A percentile compares a stretch with the other conserved stretches of the same genome.
Evolutionary conservation across 2,113 vertebrate genomes (phyloP).

Genomic region (Chaetops frenatus): DNA sequence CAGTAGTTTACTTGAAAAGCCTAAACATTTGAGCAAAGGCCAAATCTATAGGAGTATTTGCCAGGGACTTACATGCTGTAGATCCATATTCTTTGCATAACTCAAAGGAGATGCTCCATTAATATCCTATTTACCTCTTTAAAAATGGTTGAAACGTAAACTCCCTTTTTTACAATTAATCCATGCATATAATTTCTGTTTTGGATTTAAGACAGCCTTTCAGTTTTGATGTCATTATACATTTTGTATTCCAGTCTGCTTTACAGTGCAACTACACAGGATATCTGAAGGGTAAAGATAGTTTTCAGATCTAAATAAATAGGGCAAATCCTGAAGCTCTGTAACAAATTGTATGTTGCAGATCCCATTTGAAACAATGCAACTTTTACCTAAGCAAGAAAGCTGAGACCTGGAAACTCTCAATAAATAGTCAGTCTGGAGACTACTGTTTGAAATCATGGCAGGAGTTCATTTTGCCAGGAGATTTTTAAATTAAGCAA

Average conservation of each 20-base stretch:
- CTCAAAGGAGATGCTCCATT: neutral
- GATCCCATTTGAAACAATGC: neutral
- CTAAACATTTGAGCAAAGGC: neutral
- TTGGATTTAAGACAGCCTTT: slow-evolving; percentile 22
- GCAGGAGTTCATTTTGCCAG: neutral
- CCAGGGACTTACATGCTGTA: neutral
- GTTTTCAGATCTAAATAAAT: neutral
- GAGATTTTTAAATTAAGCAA: neutral
- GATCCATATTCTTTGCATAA: neutral
- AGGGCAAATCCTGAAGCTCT: neutral
- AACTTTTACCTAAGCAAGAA: neutral
- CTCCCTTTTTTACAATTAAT: neutral
- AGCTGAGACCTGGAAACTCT: neutral
- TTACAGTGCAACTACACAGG: neutral
- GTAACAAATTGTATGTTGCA: neutral
- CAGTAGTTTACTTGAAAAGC: slow-evolving; percentile 16
- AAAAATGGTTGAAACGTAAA: slow-evolving; percentile 28
- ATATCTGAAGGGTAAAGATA: neutral
- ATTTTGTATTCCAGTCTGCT: slow-evolving; percentile 13
- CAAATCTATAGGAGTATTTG: neutral
- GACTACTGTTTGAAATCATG: neutral
- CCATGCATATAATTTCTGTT: neutral
- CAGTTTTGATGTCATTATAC: neutral
- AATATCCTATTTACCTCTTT: slow-evolving; percentile 13
- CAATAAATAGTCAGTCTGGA: neutral